Evolutionary conservation across 92 coral and sea anemone species (phyloP).

Genomic region (Phenganax stokvisi): DNA sequence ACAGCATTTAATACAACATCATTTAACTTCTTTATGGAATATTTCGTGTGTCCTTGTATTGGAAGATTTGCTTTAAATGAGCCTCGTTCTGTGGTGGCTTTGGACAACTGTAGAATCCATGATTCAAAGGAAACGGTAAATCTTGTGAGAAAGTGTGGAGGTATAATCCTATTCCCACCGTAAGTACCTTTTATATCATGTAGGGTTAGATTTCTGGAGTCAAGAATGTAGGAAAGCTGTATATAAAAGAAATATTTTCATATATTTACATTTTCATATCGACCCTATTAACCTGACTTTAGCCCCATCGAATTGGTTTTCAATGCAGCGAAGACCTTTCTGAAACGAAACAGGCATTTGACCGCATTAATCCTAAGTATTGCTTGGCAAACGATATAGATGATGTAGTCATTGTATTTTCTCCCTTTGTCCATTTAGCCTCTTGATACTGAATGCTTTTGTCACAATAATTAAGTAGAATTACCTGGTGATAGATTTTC

Average conservation of each 20-base stretch:
- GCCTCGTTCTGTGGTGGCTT: constrained; percentile 45
- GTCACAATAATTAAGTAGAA: background rate
- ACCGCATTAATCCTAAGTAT: constrained; percentile 40
- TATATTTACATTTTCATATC: background rate
- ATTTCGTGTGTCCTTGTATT: constrained; percentile 47
- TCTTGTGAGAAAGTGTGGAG: constrained; percentile 42
- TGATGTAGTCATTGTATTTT: constrained; percentile 8
- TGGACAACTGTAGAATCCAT: constrained; percentile 54
- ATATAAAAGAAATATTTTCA: background rate
- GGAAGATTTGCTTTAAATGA: constrained; percentile 54
- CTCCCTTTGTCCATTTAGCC: too few species aligned
- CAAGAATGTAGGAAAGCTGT: too few species aligned
- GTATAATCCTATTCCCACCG: constrained; percentile 49
- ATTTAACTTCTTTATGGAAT: constrained; percentile 47
- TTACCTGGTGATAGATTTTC: background rate
- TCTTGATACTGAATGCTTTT: background rate
- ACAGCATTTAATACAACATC: constrained; percentile 44
- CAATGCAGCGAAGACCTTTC: constrained; percentile 37
- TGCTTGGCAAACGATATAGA: constrained; percentile 48
- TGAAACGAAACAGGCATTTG: constrained; percentile 40
- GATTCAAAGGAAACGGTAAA: constrained; percentile 30
- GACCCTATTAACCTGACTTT: constrained; percentile 52
- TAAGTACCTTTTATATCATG: constrained; percentile 16
- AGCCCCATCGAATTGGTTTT: constrained; percentile 46
- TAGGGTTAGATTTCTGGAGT: too few species aligned